phyloP scores from a whole-genome alignment of 1,140 invertebrate genomes.

The Euura saliciscinereae region DNA sequence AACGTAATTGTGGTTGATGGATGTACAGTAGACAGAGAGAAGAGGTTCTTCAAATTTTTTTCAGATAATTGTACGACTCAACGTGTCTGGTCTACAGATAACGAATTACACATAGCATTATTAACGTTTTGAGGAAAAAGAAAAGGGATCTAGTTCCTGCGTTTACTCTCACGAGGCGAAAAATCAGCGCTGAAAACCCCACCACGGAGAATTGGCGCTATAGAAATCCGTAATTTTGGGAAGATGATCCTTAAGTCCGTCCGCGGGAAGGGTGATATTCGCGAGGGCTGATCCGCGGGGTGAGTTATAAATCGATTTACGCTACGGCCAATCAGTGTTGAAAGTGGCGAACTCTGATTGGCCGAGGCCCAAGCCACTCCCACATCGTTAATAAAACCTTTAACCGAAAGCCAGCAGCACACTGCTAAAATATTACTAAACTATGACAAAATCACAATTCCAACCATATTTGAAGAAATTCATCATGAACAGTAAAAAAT shows the following conservation, averaged over 20 bases:
- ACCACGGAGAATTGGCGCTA: constrained; percentile 47
- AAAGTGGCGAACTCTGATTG: constrained; percentile 52
- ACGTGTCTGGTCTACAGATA: too few species aligned
- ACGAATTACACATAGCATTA: too few species aligned
- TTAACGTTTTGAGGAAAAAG: too few species aligned
- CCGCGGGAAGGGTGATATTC: constrained; percentile 43
- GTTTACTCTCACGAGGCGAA: too few species aligned
- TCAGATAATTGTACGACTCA: too few species aligned
- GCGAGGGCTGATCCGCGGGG: constrained; percentile 34
- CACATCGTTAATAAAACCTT: constrained; percentile 46
- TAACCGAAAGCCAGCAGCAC: constrained; percentile 43
- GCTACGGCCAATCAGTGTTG: constrained; percentile 51
- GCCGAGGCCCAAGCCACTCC: constrained; percentile 50
- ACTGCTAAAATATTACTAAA: constrained; percentile 19
- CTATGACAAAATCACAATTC: too few species aligned
- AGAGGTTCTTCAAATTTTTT: too few species aligned
- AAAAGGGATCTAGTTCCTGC: too few species aligned
- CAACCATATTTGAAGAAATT: too few species aligned
- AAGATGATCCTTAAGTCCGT: constrained; percentile 39
- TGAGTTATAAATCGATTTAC: constrained; percentile 59
- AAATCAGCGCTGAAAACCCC: background rate
- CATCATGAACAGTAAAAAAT: too few species aligned
- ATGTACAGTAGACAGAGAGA: too few species aligned
- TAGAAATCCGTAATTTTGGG: constrained; percentile 24
- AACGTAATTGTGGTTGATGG: too few species aligned